Evolutionary conservation across 2,888 invertebrate species (phyloP), one percentile per base, ranked within the genome.

Genomic region (Octodonta nipae): DNA sequence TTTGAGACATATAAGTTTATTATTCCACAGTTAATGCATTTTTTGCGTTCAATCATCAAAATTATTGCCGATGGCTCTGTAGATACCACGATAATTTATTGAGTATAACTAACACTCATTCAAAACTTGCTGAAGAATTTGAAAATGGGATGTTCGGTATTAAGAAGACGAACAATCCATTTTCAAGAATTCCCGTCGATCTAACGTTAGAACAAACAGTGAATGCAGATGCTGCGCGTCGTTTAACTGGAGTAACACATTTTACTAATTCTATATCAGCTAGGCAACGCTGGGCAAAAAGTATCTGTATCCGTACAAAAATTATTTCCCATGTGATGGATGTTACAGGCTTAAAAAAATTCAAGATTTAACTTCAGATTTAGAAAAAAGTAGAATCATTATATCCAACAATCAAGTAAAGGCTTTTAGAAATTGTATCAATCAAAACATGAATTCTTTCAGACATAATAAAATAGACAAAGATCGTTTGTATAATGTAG

Each of bases 181-280:
- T 34, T 6, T 30, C 30, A 4, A 16, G 34, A 14, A 7, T 6
- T 5, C 34, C 34, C 6, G 22, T 34, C 13, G 34, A 34, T 17
- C 15, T 34, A 15, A 34, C 34, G 27, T 30, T 52, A 11, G 51
- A 52, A 30, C 41, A 43, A 32, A 51, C 47, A 15, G 45, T 46
- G n/a, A 49, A 49, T 36, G 44, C 41, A 27, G 43, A 50, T 41
- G 44, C 29, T 8, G 34, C 15, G 13, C 26, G 10, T 26, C 12
- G 28, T 15, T 33, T 33, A 15, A 33, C 33, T 3, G 33, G 29
- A 15, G 24, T 33, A 13, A 33, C 28, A 14, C 33, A 28, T 22
- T 33, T 28, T 11, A 33, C 33, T n/a, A n/a, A n/a, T n/a, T n/a
- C n/a, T n/a, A n/a, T n/a, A n/a, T n/a, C n/a, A n/a, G n/a, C n/a